Evolutionary conservation across 2,888 invertebrate genomes (phyloP).

Genomic region (Agrochola circellaris): DNA sequence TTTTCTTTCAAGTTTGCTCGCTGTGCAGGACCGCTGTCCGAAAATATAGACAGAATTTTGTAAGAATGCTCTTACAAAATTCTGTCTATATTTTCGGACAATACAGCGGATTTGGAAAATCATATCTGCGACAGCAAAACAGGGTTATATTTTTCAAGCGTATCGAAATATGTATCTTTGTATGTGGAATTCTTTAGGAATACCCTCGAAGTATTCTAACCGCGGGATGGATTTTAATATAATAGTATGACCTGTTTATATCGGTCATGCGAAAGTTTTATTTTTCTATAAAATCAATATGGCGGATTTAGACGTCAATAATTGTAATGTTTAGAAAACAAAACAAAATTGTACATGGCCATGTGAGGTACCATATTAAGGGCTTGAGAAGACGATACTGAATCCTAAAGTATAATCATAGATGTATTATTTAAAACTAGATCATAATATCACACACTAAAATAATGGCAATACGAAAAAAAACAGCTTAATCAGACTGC

Average conservation of each 20-base stretch:
- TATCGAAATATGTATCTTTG: not conserved
- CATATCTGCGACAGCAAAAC: not conserved
- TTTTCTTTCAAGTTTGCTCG: slow-evolving; percentile 44
- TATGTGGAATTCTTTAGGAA: not conserved
- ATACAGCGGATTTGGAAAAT: slow-evolving; percentile 1
- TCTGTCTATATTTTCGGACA: slow-evolving; percentile 12
- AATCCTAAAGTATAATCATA: not conserved
- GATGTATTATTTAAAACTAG: too few species aligned
- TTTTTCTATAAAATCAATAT: not conserved
- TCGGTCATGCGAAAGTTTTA: not conserved
- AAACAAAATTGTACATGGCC: not conserved
- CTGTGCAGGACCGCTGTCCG: slow-evolving; percentile 9
- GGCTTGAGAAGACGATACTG: not conserved
- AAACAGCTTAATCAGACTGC: not conserved
- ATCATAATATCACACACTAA: not conserved
- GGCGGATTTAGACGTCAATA: not conserved
- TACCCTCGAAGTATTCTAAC: not conserved
- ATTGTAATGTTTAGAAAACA: not conserved
- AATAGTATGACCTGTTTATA: not conserved
- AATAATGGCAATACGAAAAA: not conserved
- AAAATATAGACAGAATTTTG: too few species aligned
- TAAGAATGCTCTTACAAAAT: slow-evolving; percentile 37
- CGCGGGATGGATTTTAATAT: not conserved
- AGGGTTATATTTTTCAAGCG: not conserved
- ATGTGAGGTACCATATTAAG: not conserved